phyloP scores from a whole-genome alignment of 2,888 invertebrate genomes.

The Drosophila cracens region DNA sequence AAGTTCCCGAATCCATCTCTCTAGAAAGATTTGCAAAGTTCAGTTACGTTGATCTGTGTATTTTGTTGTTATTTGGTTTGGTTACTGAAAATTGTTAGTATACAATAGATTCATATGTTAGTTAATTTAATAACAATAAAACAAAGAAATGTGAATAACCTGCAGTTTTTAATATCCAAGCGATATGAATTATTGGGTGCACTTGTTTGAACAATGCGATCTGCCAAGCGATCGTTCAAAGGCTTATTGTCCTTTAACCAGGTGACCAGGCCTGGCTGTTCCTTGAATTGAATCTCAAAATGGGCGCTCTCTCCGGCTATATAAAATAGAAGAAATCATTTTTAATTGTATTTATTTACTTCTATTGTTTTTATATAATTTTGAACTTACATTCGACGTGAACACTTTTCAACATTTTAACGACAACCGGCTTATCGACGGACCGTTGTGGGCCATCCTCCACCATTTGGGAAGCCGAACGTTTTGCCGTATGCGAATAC shows the following conservation, averaged over 20 bases:
- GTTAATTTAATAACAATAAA: background rate
- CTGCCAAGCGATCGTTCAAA: slow-evolving; percentile 90
- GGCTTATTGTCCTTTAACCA: slow-evolving; percentile 96
- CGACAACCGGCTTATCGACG: slow-evolving; percentile 89
- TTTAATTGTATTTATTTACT: too few species aligned
- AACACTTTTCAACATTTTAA: slow-evolving; percentile 90
- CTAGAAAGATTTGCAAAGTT: slow-evolving; percentile 66
- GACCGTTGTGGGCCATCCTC: slow-evolving; percentile 71
- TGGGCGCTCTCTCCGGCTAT: slow-evolving; percentile 93
- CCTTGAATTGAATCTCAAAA: slow-evolving; percentile 91
- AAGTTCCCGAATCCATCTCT: slow-evolving; percentile 93
- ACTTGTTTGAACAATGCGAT: slow-evolving; percentile 89
- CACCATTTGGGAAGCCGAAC: slow-evolving; percentile 47
- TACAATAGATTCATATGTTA: slow-evolving; percentile 1
- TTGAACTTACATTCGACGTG: slow-evolving; percentile 92
- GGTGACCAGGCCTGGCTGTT: slow-evolving; percentile 88
- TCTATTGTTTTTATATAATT: slow-evolving; percentile 81
- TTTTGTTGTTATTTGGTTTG: background rate
- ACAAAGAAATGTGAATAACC: slow-evolving; percentile 52
- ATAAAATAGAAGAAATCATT: background rate
- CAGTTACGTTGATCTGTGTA: slow-evolving; percentile 3
- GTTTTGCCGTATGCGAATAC: slow-evolving; percentile 56
- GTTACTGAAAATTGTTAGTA: slow-evolving; percentile 6
- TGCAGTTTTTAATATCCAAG: slow-evolving; percentile 90
- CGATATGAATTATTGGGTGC: slow-evolving; percentile 88